Base-by-base conservation (phyloP, 2,113 vertebrate genomes). In the Tyrannus savana region DNA sequence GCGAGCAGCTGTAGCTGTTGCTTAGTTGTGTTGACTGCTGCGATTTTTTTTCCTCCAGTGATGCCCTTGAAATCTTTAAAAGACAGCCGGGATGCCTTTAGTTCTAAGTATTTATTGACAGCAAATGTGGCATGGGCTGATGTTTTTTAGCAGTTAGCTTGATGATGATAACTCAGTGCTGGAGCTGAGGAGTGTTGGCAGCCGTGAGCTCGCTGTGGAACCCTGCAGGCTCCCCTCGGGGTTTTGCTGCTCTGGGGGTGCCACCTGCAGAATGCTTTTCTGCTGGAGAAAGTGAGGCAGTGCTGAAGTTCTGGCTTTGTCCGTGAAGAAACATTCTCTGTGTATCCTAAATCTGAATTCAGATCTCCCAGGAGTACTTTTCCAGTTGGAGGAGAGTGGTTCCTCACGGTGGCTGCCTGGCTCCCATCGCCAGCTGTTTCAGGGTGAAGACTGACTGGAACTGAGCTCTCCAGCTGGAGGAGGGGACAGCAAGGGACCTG, bases 391-490 rank as follows among this genome's bases (percentile, higher is more conserved):
- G 31, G 37, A 53, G 21, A 23, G 7, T 9, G 18, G 30, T 59
- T 79, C 35, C 25, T 59, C 0, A 0, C 1, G 0, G 49, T 30
- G 28, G 17, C 39, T 53, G 30, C 17, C 31, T 25, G 23, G 33
- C 49, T 91, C 15, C 35, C 28, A 22, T 31, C 25, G 42, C 56
- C 33, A 21, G 19, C 0, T 12, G 33, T 52, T 46, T 56, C 0
- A 2, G 23, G 5, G 35, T 86, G 59, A 47, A 56, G 30, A 17
- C 6, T 52, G 8, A 4, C 18, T 24, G 22, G 31, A 27, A 17
- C 37, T 6, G 39, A 46, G 11, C 24, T 58, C 39, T 74, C 12
- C 21, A 11, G 55, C 17, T 66, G 33, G 17, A 74, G 35, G 28
- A 25, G 17, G 37, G 37, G 50, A 9, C 37, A 63, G 46, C 0